phyloP scores from a whole-genome alignment of 2,797 vertebrate species.

The Catharus ustulatus region DNA sequence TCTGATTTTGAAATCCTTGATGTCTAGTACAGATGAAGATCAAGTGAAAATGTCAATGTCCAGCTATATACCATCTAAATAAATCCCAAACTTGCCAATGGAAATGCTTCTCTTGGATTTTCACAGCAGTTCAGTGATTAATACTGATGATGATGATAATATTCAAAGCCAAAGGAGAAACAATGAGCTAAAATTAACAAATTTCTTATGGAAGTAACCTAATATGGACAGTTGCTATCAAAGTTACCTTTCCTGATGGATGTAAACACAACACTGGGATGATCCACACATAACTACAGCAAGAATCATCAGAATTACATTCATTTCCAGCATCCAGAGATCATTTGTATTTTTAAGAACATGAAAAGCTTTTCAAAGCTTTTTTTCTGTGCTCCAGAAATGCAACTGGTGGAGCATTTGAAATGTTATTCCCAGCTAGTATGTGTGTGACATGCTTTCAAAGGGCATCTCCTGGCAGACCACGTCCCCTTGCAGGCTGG shows the following conservation, averaged over 20 bases:
- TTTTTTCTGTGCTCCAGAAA: neutral
- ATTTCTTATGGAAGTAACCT: neutral
- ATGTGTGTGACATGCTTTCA: neutral
- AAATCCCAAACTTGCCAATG: neutral
- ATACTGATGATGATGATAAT: neutral
- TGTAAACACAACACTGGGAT: neutral
- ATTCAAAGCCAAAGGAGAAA: neutral
- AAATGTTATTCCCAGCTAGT: conserved; percentile 27
- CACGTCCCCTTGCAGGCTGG: neutral
- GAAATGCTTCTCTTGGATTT: neutral
- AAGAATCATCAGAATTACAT: neutral
- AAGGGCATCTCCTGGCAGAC: conserved; percentile 27
- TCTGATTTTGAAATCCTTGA: neutral
- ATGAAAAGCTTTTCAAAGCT: neutral
- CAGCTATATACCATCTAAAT: neutral
- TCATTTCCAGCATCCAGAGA: neutral
- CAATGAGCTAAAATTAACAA: neutral
- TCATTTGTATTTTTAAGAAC: neutral
- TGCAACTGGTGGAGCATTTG: neutral
- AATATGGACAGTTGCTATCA: neutral
- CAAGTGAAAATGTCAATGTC: neutral
- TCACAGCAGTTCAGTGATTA: neutral
- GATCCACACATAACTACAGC: neutral
- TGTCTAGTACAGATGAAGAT: neutral
- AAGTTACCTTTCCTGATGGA: neutral